Evolutionary conservation across 2,113 vertebrate species (phyloP), one percentile per base, ranked within the genome.

Genomic region (Athene cunicularia): DNA sequence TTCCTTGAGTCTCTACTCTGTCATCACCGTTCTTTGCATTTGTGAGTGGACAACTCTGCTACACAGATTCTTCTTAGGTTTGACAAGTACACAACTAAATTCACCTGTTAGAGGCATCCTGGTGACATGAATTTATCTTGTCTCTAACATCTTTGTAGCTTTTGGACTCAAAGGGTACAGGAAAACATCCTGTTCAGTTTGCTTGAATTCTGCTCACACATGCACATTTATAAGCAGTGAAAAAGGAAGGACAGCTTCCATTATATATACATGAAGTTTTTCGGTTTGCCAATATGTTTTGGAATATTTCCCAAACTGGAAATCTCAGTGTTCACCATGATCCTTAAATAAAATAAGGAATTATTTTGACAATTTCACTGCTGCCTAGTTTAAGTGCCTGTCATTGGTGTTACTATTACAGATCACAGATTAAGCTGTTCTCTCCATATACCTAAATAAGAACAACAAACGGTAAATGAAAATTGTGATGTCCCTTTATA

Each of bases 341-440:
- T 87, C 77, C 68, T 93, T 93, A 97, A 93, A 97, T 96, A 94
- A 96, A 97, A 80, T 27, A 96, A 91, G 68, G 67, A 91, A 86
- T 95, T 91, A 92, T 94, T 94, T 97, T 96, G 94, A 97, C 86
- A 87, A 76, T 95, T 92, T 94, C 94, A 95, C 75, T 95, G 66
- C 90, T 91, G 80, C 79, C 67, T 93, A 55, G 77, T 86, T 14
- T 79, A 90, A 82, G 84, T 86, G 87, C 66, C 66, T 95, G 92
- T 91, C 93, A 93, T 41, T 58, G 83, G 62, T 76, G 66, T 80
- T 95, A 81, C 88, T 88, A 60, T 84, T 85, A 60, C 60, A 68
- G 70, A 91, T 68, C 84, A 73, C 35, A 82, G 49, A 88, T 76
- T 63, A 27, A 90, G 41, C 43, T 93, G 47, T 73, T 93, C 74